Conservation (phyloP, 2,888 invertebrate genomes). For the Brachynemurus nebulosus region DNA sequence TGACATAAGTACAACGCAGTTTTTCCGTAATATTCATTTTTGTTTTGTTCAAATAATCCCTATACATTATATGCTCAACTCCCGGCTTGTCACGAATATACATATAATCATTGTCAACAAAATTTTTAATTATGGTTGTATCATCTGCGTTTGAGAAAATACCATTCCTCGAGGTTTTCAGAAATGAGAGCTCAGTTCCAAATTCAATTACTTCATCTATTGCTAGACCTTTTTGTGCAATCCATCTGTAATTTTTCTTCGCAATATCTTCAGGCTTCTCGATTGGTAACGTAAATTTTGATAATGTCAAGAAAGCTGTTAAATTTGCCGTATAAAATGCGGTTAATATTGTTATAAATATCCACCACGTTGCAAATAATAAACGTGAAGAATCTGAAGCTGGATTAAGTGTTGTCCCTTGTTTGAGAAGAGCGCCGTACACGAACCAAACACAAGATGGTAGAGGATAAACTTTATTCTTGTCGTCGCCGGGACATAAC, state of each 20-base stretch:
- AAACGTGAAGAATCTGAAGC: slow-evolving; percentile 73
- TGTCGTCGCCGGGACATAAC: slow-evolving; percentile 42
- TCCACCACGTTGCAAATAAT: slow-evolving; percentile 84
- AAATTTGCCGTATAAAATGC: slow-evolving; percentile 85
- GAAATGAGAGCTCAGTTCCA: slow-evolving; percentile 12
- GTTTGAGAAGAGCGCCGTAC: slow-evolving; percentile 76
- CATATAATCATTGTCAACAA: slow-evolving; percentile 36
- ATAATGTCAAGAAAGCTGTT: slow-evolving; percentile 76
- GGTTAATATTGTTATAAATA: slow-evolving; percentile 74
- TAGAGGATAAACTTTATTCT: slow-evolving; percentile 42
- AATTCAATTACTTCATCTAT: slow-evolving; percentile 49
- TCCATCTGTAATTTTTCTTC: slow-evolving; percentile 52
- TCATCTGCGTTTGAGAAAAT: slow-evolving; percentile 28
- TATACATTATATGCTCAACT: slow-evolving; percentile 53
- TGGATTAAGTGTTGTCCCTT: slow-evolving; percentile 70
- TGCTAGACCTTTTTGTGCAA: slow-evolving; percentile 51
- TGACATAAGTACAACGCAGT: slow-evolving; percentile 61
- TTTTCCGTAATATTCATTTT: slow-evolving; percentile 40
- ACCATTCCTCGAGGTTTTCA: slow-evolving; percentile 6
- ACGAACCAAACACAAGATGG: slow-evolving; percentile 74
- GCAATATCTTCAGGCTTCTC: slow-evolving; percentile 53
- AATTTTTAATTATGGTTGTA: slow-evolving; percentile 31
- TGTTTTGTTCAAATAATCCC: slow-evolving; percentile 51
- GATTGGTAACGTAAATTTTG: slow-evolving; percentile 69
- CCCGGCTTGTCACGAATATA: slow-evolving; percentile 58